Conservation (phyloP, 1,140 invertebrate species). For the Drosophila obscura region DNA sequence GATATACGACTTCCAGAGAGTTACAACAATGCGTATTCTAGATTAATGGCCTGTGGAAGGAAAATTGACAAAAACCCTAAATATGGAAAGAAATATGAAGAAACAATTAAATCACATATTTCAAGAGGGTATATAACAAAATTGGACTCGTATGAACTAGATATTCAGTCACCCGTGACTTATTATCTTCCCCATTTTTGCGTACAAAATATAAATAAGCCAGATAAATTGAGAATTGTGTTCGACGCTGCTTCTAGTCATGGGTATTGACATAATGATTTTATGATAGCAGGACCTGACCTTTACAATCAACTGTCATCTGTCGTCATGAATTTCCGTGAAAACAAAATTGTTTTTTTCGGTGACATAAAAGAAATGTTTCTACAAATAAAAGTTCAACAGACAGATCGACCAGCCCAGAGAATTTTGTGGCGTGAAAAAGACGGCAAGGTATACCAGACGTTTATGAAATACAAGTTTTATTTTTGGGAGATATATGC, state of each 20-base stretch:
- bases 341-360: slow-evolving; percentile 16
- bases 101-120: slow-evolving; percentile 4
- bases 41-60: slow-evolving; percentile 4
- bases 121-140: slow-evolving; percentile 12
- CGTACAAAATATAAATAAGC: slow-evolving; percentile 24
- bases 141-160: not conserved
- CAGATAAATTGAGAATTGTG: slow-evolving; percentile 26
- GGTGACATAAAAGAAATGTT: slow-evolving; percentile 22
- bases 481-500: slow-evolving; percentile 30
- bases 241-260: slow-evolving; percentile 26
- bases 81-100: slow-evolving; percentile 6
- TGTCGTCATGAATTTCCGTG: slow-evolving; percentile 21
- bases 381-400: slow-evolving; percentile 18
- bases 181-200: slow-evolving; percentile 35
- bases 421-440: slow-evolving; percentile 19
- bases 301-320: slow-evolving; percentile 15
- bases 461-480: slow-evolving; percentile 37
- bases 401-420: slow-evolving; percentile 11
- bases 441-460: not conserved
- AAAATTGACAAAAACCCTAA: slow-evolving; percentile 12
- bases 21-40: not conserved
- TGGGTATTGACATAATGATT: slow-evolving; percentile 29
- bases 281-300: slow-evolving; percentile 26
- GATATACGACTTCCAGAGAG: too few relatives aligned
- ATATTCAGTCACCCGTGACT: slow-evolving; percentile 1